Percentiles rank a stretch among this genome's conserved stretches.
These are phyloP conservation scores for Hoplostethus mediterraneus DNA, from an alignment of 2,797 vertebrate genomes.

Conservation along the genomic window DNA sequence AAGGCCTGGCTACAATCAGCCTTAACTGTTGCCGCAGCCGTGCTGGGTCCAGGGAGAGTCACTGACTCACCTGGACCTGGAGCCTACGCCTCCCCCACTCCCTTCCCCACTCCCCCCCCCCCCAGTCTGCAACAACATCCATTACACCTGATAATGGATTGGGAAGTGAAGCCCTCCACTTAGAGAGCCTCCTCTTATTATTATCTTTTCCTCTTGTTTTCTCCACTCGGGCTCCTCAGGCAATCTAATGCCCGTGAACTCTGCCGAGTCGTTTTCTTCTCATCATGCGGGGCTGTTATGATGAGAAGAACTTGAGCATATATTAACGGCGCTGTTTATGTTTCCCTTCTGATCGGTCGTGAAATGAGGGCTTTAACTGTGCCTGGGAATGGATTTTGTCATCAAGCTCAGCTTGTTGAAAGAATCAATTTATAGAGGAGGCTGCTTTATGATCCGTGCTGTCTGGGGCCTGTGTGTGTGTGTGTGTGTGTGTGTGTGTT, in stretches of 20 bases:
- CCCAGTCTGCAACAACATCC: constrained; percentile 27
- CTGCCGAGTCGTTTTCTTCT: constrained; percentile 15
- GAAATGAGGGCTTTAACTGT: constrained; percentile 49
- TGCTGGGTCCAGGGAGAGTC: too few relatives aligned
- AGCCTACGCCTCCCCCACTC: too few relatives aligned
- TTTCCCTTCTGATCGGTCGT: constrained; percentile 43
- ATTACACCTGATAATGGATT: constrained; percentile 72
- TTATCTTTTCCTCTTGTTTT: constrained; percentile 21
- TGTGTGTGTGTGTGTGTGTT: constrained; percentile 7
- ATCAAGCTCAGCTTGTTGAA: constrained; percentile 56
- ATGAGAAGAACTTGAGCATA: constrained; percentile 13
- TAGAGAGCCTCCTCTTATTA: constrained; percentile 27
- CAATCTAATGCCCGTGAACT: constrained; percentile 6
- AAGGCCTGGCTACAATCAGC: too few relatives aligned
- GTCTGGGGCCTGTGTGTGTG: constrained; percentile 23
- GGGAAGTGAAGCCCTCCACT: constrained; percentile 60
- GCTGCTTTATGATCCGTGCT: constrained; percentile 62
- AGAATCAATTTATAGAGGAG: constrained; percentile 58
- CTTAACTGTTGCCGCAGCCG: too few relatives aligned
- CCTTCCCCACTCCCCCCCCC: too few relatives aligned
- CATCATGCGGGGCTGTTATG: neutral
- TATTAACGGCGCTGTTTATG: constrained; percentile 46
- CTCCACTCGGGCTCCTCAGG: constrained; percentile 14
- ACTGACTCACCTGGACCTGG: too few relatives aligned
- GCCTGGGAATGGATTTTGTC: constrained; percentile 60